Conservation (phyloP, 2,113 vertebrate genomes). For the Eulacestoma nigropectus region DNA sequence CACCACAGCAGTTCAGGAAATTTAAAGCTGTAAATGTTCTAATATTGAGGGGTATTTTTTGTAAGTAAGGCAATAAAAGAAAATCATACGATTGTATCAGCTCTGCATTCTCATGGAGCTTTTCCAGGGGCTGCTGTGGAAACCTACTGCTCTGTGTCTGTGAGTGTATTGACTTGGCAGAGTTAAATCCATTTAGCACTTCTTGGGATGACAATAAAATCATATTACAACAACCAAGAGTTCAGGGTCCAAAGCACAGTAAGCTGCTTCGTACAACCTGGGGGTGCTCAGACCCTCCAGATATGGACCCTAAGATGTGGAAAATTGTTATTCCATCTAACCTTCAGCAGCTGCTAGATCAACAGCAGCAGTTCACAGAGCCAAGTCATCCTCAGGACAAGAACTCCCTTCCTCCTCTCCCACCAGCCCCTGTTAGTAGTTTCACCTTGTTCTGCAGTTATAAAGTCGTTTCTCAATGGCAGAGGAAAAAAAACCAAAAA, state of each 20-base stretch:
- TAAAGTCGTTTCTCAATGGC: conserved; percentile 62
- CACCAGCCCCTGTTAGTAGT: neutral
- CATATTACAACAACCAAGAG: neutral
- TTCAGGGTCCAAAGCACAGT: neutral
- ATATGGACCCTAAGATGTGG: neutral
- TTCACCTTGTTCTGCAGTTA: conserved; percentile 69
- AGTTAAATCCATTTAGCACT: neutral
- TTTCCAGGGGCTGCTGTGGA: neutral
- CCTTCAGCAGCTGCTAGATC: neutral
- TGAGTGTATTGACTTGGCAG: neutral
- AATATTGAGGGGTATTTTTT: neutral
- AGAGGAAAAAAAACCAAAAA: neutral
- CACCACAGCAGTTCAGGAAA: neutral
- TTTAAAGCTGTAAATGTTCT: neutral
- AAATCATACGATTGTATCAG: neutral
- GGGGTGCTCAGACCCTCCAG: neutral
- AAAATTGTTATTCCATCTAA: neutral
- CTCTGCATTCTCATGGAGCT: neutral
- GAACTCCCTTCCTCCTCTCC: neutral
- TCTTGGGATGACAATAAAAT: neutral
- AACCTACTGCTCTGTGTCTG: neutral
- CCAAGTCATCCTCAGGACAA: neutral
- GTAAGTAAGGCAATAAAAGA: neutral
- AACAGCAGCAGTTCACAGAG: neutral
- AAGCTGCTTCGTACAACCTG: rapidly evolving